phyloP scores from a whole-genome alignment of 1,140 invertebrate genomes.

The Gryllus bimaculatus region DNA sequence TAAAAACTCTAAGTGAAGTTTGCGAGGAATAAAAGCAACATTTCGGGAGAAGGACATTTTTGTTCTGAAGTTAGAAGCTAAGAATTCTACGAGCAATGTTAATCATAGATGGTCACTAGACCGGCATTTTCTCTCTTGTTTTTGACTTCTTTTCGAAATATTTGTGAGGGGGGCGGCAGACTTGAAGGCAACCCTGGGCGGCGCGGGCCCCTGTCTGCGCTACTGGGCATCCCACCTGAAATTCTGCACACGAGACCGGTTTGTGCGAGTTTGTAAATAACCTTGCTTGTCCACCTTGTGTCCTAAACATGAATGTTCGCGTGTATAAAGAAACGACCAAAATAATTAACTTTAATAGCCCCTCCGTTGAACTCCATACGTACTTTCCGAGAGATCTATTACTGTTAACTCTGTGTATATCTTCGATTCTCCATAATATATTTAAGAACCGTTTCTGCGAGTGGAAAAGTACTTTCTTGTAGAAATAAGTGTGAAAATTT shows the following conservation, averaged over 20 bases:
- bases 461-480: not conserved
- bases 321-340: constrained; percentile 4
- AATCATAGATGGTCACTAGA: too few relatives aligned
- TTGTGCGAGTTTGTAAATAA: not conserved
- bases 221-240: too few relatives aligned
- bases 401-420: not conserved
- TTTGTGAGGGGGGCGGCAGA: too few relatives aligned
- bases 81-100: too few relatives aligned
- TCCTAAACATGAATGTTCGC: not conserved
- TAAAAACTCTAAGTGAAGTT: too few relatives aligned
- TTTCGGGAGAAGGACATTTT: too few relatives aligned
- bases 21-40: too few relatives aligned
- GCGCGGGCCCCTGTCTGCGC: too few relatives aligned
- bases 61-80: too few relatives aligned
- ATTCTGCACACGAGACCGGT: not conserved
- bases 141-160: too few relatives aligned
- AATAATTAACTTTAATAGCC: not conserved
- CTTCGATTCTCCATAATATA: not conserved
- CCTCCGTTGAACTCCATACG: not conserved
- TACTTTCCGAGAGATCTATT: not conserved
- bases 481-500: not conserved
- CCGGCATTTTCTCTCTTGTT: too few relatives aligned
- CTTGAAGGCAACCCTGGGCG: too few relatives aligned
- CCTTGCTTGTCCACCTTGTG: not conserved
- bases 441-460: not conserved